phyloP scores from a whole-genome alignment of 2,113 vertebrate genomes.

The Chunga burmeisteri region DNA sequence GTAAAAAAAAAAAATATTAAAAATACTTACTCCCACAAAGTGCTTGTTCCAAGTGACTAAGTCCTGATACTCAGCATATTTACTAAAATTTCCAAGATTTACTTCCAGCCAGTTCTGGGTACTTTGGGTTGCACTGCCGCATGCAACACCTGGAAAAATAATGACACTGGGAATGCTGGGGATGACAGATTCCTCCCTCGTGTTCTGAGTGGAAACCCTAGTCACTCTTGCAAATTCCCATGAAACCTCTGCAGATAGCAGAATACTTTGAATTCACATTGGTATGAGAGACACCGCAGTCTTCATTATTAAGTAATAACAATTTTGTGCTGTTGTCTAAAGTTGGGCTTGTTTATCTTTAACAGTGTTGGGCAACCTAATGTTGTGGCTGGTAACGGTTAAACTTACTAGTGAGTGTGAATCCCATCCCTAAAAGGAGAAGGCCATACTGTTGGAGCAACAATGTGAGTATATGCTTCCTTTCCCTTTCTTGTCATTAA shows the following conservation, averaged over 20 bases:
- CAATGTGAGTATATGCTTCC: background rate
- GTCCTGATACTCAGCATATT: background rate
- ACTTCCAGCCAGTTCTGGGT: background rate
- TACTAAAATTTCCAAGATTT: slow-evolving; percentile 21
- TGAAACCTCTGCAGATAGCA: background rate
- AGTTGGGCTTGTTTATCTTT: background rate
- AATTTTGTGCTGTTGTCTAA: background rate
- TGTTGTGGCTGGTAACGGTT: background rate
- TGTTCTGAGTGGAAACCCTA: background rate
- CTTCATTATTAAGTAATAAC: background rate
- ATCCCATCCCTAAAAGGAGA: background rate
- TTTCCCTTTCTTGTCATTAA: background rate
- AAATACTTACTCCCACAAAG: slow-evolving; percentile 10
- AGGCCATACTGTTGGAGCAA: background rate
- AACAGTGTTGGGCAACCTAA: background rate
- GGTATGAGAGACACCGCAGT: background rate
- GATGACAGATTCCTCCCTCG: background rate
- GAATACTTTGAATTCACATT: background rate
- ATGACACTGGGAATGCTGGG: background rate
- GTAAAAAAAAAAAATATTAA: background rate
- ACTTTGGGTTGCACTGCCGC: background rate
- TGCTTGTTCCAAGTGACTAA: background rate
- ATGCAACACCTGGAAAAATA: slow-evolving; percentile 4
- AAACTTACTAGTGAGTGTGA: background rate
- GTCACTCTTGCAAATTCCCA: background rate